Evolutionary conservation across 1,140 invertebrate species (phyloP).

Genomic region (Drosophila bipectinata): DNA sequence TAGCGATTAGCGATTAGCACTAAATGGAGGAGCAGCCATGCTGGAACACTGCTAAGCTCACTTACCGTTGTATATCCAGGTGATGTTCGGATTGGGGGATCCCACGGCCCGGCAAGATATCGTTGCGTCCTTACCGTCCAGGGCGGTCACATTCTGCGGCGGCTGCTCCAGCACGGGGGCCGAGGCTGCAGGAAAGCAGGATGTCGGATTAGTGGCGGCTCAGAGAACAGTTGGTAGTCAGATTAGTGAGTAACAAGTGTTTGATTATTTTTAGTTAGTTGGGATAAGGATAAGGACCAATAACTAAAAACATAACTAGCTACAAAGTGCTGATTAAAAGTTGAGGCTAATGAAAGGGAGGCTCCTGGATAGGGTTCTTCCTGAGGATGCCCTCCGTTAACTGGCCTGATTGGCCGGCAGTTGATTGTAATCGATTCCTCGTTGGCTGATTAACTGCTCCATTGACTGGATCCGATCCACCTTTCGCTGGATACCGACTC

Average conservation of each 20-base stretch:
- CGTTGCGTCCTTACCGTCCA: slow-evolving; percentile 96
- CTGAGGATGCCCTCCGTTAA: neutral
- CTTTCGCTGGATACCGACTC: slow-evolving; percentile 22
- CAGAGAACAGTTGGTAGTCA: neutral
- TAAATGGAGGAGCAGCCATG: slow-evolving; percentile 14
- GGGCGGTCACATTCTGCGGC: slow-evolving; percentile 93
- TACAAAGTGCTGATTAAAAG: neutral
- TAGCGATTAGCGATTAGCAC: slow-evolving; percentile 3
- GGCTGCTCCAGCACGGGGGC: slow-evolving; percentile 91
- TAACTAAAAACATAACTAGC: too few species aligned
- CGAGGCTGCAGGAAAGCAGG: slow-evolving; percentile 87
- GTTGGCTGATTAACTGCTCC: slow-evolving; percentile 27
- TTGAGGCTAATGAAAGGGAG: too few species aligned
- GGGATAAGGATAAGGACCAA: too few species aligned
- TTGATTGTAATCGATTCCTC: slow-evolving; percentile 24
- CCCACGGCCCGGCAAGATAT: slow-evolving; percentile 94
- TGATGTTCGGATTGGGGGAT: slow-evolving; percentile 94
- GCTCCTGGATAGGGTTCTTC: neutral
- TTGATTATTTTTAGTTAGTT: neutral
- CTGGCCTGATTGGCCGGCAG: neutral
- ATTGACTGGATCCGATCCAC: slow-evolving; percentile 11
- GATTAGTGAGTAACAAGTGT: neutral
- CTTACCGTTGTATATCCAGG: slow-evolving; percentile 95
- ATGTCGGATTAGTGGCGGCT: slow-evolving; percentile 4
- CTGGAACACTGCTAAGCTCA: slow-evolving; percentile 1